These are phyloP conservation scores for Schlechtendalia chinensis DNA, from an alignment of 1,140 invertebrate species.

Conservation along the genomic window DNA sequence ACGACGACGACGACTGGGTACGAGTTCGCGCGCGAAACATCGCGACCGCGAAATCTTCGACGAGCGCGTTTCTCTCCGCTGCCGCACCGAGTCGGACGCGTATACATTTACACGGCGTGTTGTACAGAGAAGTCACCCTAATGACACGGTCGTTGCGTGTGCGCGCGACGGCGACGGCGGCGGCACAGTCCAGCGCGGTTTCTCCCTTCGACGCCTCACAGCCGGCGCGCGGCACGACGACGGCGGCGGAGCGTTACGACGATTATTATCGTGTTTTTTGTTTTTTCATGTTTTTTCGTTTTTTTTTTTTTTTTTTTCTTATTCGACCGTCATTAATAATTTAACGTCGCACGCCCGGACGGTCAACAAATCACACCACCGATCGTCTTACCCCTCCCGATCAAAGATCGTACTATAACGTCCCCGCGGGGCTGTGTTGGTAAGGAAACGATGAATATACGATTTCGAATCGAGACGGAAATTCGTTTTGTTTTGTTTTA, in stretches of 20 bases:
- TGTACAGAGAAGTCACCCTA: neutral
- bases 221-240: neutral
- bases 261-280: slow-evolving; percentile 5
- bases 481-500: too few relatives aligned
- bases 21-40: neutral
- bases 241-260: neutral
- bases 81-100: neutral
- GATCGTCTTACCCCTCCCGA: too few relatives aligned
- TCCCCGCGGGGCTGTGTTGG: too few relatives aligned
- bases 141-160: neutral
- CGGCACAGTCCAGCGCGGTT: too few relatives aligned
- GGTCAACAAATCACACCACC: neutral
- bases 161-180: too few relatives aligned
- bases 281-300: neutral
- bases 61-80: neutral
- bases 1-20: too few relatives aligned
- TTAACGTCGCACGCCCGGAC: neutral
- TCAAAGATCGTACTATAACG: too few relatives aligned
- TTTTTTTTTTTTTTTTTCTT: neutral
- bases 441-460: too few relatives aligned
- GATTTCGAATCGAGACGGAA: too few relatives aligned
- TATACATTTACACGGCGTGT: neutral
- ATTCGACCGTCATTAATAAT: slow-evolving; percentile 21
- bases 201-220: neutral
- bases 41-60: slow-evolving; percentile 19